These are phyloP conservation scores for Chymomyza amoena DNA, from an alignment of 2,888 invertebrate species.

Conservation along the genomic window DNA sequence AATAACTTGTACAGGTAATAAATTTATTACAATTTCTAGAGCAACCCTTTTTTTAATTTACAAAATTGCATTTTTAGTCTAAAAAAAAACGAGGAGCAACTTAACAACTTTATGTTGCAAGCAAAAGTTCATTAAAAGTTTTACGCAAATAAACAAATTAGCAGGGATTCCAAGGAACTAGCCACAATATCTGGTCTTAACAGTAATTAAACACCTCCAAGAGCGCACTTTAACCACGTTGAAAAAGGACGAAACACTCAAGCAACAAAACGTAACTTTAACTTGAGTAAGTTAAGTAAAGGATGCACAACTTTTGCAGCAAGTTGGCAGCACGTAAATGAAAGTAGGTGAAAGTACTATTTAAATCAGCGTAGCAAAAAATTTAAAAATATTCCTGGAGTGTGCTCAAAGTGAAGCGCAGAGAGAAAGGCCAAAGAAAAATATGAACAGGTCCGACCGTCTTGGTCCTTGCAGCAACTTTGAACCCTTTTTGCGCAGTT, in stretches of 20 bases:
- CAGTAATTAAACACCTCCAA: conserved; percentile 32
- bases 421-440: conserved; percentile 9
- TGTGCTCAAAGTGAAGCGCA: background rate
- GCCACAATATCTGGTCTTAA: background rate
- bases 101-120: background rate
- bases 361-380: conserved; percentile 57
- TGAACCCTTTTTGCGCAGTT: conserved; percentile 31
- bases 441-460: conserved; percentile 5
- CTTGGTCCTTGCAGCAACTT: conserved; percentile 28
- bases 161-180: background rate
- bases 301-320: background rate
- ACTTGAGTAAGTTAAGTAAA: conserved; percentile 33
- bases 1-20: background rate
- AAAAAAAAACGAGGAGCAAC: no score
- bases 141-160: conserved; percentile 1
- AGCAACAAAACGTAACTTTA: conserved; percentile 30
- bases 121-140: background rate
- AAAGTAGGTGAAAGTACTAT: conserved; percentile 60
- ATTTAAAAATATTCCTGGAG: conserved; percentile 32
- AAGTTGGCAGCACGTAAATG: conserved; percentile 2
- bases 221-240: conserved; percentile 14
- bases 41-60: background rate
- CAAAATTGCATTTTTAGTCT: background rate
- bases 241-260: conserved; percentile 17
- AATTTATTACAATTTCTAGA: background rate